Evolutionary conservation across 2,113 vertebrate species (phyloP).

Genomic region (Eidolon helvum): DNA sequence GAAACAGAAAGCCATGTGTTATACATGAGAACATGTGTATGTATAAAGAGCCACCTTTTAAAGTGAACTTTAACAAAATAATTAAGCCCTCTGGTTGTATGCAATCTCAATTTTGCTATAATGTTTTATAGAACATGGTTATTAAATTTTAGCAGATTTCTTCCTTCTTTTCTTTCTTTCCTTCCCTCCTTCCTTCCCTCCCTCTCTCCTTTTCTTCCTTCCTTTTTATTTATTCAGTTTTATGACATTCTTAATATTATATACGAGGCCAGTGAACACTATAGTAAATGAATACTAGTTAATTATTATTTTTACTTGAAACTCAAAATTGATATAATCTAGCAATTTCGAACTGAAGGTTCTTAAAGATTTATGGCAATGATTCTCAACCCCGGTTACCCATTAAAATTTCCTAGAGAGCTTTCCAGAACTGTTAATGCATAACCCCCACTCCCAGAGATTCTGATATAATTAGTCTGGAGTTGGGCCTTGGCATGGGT

Average conservation of each 20-base stretch:
- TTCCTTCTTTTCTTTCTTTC: neutral
- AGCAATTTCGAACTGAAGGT: neutral
- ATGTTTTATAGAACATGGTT: neutral
- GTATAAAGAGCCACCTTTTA: neutral
- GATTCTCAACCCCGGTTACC: neutral
- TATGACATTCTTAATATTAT: neutral
- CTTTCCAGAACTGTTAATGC: neutral
- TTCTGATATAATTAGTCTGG: neutral
- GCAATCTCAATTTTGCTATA: neutral
- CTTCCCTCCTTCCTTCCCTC: neutral
- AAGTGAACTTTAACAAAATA: constrained; percentile 5
- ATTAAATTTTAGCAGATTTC: neutral
- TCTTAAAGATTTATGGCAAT: neutral
- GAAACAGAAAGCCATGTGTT: neutral
- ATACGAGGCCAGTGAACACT: neutral
- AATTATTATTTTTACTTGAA: neutral
- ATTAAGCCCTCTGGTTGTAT: neutral
- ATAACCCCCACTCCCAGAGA: neutral
- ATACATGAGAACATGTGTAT: neutral
- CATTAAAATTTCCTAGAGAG: neutral
- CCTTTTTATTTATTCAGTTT: neutral
- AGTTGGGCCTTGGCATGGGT: neutral
- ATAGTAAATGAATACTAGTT: neutral
- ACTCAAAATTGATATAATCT: neutral
- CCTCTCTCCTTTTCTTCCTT: neutral